Evolutionary conservation across 2,888 invertebrate species (phyloP), one percentile per base, ranked within the genome.

Genomic region (Amaurobius ferox): DNA sequence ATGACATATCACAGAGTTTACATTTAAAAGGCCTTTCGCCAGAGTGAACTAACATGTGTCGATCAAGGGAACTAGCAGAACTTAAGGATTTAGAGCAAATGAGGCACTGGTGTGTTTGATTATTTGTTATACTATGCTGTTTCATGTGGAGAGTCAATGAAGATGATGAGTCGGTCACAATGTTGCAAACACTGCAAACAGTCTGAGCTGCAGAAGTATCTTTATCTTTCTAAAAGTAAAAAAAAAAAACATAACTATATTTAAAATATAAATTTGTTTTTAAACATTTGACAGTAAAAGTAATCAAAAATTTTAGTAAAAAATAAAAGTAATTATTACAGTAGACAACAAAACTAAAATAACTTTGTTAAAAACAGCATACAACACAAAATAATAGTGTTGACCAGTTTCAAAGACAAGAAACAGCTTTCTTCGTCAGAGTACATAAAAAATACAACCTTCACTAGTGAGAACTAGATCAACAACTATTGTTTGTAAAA

Each of bases 1-100:
- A 96, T 55, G 95, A 94, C 91, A 95, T 94, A 79, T 94, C 94
- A 91, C 96, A 96, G 89, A 94, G 93, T 90, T 94, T 94, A 91
- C 96, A 96, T 90, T 94, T 94, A 91, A 96, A 96, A 1, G 96
- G 95, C 11, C 95, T 93, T 90, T 96, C 95, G 19, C 95, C 95
- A 48, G 95, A 95, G 91, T 96, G 96, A 1, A 95, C 95, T 79
- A 96, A 92, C 89, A 95, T 94, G 92, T 96, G 96, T 32, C 95
- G 93, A 90, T 96, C 96, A 89, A 96, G 92, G 66, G 95, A 95
- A 88, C 95, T 95, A 89, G 95, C 94, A 6, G 95, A 96, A 90
- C 95, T 95, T 32, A 96, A 92, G 73, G 94, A 90, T 92, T 96
- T 95, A 88, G 92, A 92, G 91, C 95, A 95, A 87, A 94, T 93